These are phyloP conservation scores for Astur gentilis DNA, from an alignment of 2,113 vertebrate species.

Conservation along the genomic window DNA sequence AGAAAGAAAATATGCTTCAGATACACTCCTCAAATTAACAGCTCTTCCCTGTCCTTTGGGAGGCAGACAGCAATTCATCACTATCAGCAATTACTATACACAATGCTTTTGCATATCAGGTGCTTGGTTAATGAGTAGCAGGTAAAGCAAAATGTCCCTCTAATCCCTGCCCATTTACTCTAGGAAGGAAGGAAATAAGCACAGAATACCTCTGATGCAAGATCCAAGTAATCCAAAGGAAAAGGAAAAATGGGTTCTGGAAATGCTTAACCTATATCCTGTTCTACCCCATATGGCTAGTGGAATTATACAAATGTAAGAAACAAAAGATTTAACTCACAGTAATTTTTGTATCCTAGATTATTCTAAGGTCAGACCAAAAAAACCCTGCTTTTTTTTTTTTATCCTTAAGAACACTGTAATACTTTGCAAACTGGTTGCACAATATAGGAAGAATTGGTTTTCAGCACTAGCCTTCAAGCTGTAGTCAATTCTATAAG, in stretches of 20 bases:
- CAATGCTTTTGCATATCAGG: background rate
- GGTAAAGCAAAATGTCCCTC: background rate
- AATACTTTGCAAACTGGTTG: background rate
- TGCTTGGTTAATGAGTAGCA: background rate
- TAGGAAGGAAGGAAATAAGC: background rate
- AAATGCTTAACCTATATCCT: background rate
- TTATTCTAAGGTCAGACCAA: background rate
- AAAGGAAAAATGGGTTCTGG: background rate
- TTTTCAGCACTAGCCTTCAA: background rate
- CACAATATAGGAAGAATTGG: background rate
- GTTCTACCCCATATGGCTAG: background rate
- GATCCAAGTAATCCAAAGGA: background rate
- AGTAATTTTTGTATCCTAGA: background rate
- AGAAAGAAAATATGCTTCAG: background rate
- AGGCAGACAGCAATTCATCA: background rate
- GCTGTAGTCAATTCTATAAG: background rate
- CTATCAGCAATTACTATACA: background rate
- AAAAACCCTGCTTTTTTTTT: background rate
- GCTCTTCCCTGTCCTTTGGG: background rate
- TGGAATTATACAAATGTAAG: background rate
- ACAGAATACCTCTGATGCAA: background rate
- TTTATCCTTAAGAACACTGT: background rate
- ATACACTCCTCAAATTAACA: background rate
- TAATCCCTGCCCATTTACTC: background rate
- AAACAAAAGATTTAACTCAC: background rate